phyloP scores from a whole-genome alignment of 1,140 invertebrate species.

The Andrena cerasifolii region DNA sequence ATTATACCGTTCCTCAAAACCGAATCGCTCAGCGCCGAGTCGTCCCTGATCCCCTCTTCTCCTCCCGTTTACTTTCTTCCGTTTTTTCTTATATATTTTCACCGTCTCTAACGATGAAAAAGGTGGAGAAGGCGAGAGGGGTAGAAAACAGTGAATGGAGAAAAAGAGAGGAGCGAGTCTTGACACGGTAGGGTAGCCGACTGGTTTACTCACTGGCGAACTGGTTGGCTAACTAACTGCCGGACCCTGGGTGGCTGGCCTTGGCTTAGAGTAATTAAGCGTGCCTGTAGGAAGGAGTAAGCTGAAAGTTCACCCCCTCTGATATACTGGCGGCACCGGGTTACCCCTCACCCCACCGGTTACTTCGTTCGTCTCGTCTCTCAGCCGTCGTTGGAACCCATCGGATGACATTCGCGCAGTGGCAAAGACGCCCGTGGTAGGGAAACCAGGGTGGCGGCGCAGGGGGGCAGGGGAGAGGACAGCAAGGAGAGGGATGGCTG shows the following conservation, averaged over 20 bases:
- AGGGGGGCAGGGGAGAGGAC: constrained; percentile 4
- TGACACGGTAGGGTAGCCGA: not conserved
- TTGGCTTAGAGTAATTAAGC: constrained; percentile 62
- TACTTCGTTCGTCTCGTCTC: constrained; percentile 1
- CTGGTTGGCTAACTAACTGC: constrained; percentile 29
- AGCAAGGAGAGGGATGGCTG: constrained; percentile 39
- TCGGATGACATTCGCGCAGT: constrained; percentile 43
- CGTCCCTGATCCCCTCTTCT: not conserved
- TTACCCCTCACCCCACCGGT: constrained; percentile 27
- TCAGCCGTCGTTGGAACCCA: constrained; percentile 32
- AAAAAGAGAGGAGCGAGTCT: not conserved
- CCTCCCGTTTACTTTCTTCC: too few species aligned
- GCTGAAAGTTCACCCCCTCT: constrained; percentile 48
- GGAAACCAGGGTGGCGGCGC: not conserved
- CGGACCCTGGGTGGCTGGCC: constrained; percentile 28
- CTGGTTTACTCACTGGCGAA: constrained; percentile 7
- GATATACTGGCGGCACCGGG: constrained; percentile 9
- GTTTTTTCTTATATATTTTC: not conserved
- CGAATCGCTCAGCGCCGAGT: not conserved
- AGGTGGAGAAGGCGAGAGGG: not conserved
- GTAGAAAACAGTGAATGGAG: not conserved
- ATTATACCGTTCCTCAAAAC: not conserved
- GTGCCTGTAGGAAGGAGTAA: constrained; percentile 41
- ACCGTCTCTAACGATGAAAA: not conserved
- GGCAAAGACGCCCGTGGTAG: constrained; percentile 17